These are phyloP conservation scores for Echinometra lucunter DNA, from an alignment of 53 echinoderm and acorn worm genomes.

Conservation along the genomic window DNA sequence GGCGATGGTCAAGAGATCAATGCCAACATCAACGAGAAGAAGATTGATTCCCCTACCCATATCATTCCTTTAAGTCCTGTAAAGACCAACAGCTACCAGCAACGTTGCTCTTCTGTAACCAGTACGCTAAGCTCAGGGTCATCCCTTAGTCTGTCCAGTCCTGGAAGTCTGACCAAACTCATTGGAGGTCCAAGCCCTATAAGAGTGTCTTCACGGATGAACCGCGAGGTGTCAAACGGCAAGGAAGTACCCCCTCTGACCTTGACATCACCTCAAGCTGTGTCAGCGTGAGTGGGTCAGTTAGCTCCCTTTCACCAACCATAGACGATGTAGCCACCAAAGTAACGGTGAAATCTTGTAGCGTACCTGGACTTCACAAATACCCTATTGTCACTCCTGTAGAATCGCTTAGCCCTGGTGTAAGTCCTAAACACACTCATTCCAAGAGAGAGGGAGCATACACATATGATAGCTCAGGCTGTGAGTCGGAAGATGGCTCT, in stretches of 20 bases:
- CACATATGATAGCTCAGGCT: conserved; percentile 67
- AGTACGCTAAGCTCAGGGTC: conserved; percentile 74
- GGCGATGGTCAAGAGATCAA: conserved; percentile 68
- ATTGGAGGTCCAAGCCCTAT: conserved; percentile 78
- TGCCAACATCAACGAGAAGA: conserved; percentile 70
- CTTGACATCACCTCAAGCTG: conserved; percentile 57
- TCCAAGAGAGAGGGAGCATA: conserved; percentile 59
- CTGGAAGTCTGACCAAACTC: conserved; percentile 78
- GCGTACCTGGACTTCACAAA: conserved; percentile 8
- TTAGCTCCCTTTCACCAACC: conserved; percentile 58
- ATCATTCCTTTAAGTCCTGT: conserved; percentile 48
- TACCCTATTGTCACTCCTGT: conserved; percentile 57
- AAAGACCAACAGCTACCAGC: conserved; percentile 19
- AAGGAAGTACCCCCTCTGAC: conserved; percentile 82
- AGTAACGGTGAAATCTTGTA: conserved; percentile 55
- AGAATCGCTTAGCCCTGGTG: conserved; percentile 63
- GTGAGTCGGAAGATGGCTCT: conserved; percentile 42
- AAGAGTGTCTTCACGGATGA: conserved; percentile 82
- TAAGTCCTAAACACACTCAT: conserved; percentile 50
- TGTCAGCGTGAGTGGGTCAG: conserved; percentile 66
- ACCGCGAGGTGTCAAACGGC: conserved; percentile 79
- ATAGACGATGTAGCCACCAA: conserved; percentile 55
- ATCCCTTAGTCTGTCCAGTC: conserved; percentile 76
- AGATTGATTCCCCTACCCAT: conserved; percentile 1
- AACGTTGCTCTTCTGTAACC: conserved; percentile 69